These are phyloP conservation scores for Hydraecia micacea DNA, from an alignment of 2,888 invertebrate species.

Conservation along the genomic window DNA sequence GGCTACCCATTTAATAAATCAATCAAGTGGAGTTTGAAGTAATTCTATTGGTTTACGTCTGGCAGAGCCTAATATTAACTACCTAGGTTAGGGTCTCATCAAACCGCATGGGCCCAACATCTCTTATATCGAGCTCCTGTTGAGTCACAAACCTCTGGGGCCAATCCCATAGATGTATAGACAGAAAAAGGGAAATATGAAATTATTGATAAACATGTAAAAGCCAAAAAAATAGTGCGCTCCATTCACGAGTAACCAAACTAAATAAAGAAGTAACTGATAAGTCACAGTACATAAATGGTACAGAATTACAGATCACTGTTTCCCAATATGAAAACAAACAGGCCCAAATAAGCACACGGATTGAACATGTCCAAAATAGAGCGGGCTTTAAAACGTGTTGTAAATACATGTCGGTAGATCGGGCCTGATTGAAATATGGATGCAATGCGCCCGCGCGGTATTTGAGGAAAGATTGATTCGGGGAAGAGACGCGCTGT, in stretches of 20 bases:
- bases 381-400: conserved; percentile 80
- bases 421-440: conserved; percentile 84
- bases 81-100: neutral
- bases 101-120: neutral
- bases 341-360: conserved; percentile 81
- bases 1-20: neutral
- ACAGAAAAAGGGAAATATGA: neutral
- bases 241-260: neutral
- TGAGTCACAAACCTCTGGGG: neutral
- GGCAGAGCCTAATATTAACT: neutral
- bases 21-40: neutral
- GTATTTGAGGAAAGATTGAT: conserved; percentile 72
- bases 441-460: conserved; percentile 78
- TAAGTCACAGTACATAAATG: conserved; percentile 67
- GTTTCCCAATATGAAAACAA: conserved; percentile 82
- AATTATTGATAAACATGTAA: neutral
- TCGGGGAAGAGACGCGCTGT: conserved; percentile 43
- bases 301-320: conserved; percentile 72
- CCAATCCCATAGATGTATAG: neutral
- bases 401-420: conserved; percentile 83
- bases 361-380: conserved; percentile 82
- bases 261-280: conserved; percentile 38
- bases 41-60: too few species aligned
- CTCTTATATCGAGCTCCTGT: neutral
- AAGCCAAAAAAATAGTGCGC: neutral